Evolutionary conservation across 2,888 invertebrate species (phyloP).

Genomic region (Acronicta leporina): DNA sequence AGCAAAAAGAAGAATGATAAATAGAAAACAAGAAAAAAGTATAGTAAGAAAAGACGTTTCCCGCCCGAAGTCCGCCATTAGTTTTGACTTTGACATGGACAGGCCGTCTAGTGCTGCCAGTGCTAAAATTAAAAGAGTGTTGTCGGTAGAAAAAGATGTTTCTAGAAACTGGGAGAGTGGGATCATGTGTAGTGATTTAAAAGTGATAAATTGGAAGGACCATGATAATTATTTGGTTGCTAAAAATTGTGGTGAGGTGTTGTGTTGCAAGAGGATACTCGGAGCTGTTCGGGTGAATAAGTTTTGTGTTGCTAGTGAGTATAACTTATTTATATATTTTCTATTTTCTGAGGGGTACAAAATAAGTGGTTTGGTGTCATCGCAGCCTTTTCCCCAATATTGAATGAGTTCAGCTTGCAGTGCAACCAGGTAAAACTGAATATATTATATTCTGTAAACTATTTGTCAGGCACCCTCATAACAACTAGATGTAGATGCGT

Average conservation of each 20-base stretch:
- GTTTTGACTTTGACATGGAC: slow-evolving; percentile 65
- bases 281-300: slow-evolving; percentile 70
- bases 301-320: slow-evolving; percentile 76
- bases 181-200: slow-evolving; percentile 75
- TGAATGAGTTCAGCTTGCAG: no score
- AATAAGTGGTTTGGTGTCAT: no score
- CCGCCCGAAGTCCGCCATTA: slow-evolving; percentile 69
- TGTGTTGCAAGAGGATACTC: slow-evolving; percentile 70
- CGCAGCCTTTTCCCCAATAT: no score
- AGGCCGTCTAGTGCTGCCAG: slow-evolving; percentile 75
- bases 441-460: no score
- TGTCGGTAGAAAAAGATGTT: slow-evolving; percentile 63
- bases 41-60: slow-evolving; percentile 57
- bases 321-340: no score
- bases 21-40: slow-evolving; percentile 68
- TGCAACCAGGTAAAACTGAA: no score
- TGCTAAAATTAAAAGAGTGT: slow-evolving; percentile 56
- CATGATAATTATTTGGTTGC: slow-evolving; percentile 75
- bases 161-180: slow-evolving; percentile 72
- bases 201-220: slow-evolving; percentile 69
- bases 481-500: no score
- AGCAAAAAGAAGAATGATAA: slow-evolving; percentile 72
- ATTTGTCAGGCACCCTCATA: no score
- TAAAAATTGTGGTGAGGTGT: slow-evolving; percentile 79
- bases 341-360: no score